Conservation (phyloP, 2,113 vertebrate species). For the Pleuronectes platessa region DNA sequence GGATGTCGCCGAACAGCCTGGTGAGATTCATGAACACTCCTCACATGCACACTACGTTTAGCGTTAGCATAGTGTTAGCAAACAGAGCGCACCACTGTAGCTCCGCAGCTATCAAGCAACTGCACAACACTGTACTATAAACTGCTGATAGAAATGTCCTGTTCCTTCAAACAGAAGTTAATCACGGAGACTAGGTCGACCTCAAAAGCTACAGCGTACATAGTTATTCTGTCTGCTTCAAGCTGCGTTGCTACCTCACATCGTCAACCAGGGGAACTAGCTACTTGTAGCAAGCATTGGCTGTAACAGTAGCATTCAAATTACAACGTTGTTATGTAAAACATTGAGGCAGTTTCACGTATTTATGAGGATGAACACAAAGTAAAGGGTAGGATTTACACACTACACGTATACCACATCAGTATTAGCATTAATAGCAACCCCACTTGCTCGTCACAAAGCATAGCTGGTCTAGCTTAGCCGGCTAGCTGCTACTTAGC, state of each 20-base stretch:
- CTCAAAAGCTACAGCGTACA: no score
- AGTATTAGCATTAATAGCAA: slow-evolving; percentile 14
- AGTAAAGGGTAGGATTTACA: background rate
- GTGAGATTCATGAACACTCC: background rate
- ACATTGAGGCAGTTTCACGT: no score
- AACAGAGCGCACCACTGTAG: slow-evolving; percentile 22
- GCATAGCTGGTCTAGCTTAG: slow-evolving; percentile 45
- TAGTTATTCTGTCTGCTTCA: background rate
- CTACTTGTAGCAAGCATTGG: slow-evolving; percentile 44
- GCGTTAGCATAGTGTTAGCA: slow-evolving; percentile 46
- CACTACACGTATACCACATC: background rate
- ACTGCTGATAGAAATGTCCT: background rate
- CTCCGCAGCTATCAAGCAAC: background rate
- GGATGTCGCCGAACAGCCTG: background rate
- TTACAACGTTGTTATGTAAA: background rate
- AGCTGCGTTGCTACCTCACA: background rate
- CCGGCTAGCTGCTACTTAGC: slow-evolving; percentile 37
- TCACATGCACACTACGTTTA: background rate
- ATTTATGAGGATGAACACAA: background rate
- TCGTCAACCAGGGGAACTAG: background rate
- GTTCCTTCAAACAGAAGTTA: background rate
- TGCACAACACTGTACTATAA: background rate
- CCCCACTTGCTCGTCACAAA: background rate
- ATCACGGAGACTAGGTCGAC: background rate
- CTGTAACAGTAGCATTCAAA: background rate